A percentile compares a stretch with the other conserved stretches of the same genome.
phyloP scores from a whole-genome alignment of 2,888 invertebrate genomes.

The Ophion costatus region DNA sequence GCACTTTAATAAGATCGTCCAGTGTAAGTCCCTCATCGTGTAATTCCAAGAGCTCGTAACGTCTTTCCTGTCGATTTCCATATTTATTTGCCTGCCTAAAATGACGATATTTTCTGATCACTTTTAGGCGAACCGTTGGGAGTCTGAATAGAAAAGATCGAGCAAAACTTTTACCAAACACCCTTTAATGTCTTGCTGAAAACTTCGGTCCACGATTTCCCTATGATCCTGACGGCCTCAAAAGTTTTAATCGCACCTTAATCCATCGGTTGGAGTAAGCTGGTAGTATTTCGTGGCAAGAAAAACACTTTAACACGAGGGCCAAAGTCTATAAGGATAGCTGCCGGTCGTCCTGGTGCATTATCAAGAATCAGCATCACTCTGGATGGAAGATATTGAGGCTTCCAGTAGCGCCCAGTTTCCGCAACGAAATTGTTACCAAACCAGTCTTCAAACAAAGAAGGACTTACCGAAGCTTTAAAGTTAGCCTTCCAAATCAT shows the following conservation, averaged over 20 bases:
- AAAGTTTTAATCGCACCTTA: conserved; percentile 75
- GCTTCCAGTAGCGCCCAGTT: neutral
- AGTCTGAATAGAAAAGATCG: conserved; percentile 31
- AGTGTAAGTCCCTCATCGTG: conserved; percentile 73
- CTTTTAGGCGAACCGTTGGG: conserved; percentile 14
- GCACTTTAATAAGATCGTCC: conserved; percentile 57
- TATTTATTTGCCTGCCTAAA: conserved; percentile 66
- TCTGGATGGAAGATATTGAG: neutral
- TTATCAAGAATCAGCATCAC: neutral
- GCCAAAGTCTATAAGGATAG: neutral
- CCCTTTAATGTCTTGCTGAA: conserved; percentile 71
- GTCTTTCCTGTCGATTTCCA: conserved; percentile 71
- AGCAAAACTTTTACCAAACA: conserved; percentile 73
- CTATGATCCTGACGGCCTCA: conserved; percentile 60
- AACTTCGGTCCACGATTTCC: neutral
- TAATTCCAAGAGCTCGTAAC: conserved; percentile 73
- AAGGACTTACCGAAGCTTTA: conserved; percentile 63
- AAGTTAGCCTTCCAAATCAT: conserved; percentile 56
- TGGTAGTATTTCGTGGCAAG: conserved; percentile 69
- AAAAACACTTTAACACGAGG: neutral
- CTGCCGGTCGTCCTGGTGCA: neutral
- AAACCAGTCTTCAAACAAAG: conserved; percentile 62
- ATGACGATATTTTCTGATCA: neutral
- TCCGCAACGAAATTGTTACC: conserved; percentile 66
- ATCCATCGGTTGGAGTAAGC: conserved; percentile 73